A percentile compares a stretch with the other conserved stretches of the same genome.
These are phyloP conservation scores for Parnassius apollo DNA, from an alignment of 2,888 invertebrate species.

Conservation along the genomic window DNA sequence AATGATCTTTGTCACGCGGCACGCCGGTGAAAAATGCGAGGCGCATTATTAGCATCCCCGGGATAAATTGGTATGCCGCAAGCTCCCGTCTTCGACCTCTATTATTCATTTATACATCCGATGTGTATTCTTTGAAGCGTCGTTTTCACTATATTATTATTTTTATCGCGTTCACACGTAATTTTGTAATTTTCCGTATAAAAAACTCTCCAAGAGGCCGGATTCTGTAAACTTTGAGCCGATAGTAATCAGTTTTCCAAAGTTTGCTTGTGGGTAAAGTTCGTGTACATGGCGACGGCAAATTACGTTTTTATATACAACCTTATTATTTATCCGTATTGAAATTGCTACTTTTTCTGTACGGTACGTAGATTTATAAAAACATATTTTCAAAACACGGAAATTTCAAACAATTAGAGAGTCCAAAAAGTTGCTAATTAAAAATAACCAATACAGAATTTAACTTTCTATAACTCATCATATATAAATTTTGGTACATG, in stretches of 20 bases:
- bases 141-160: slow-evolving; percentile 39
- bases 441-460: slow-evolving; percentile 24
- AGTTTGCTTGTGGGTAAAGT: neutral
- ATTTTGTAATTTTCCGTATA: slow-evolving; percentile 34
- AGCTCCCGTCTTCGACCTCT: slow-evolving; percentile 63
- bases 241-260: slow-evolving; percentile 3
- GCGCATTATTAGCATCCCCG: slow-evolving; percentile 69
- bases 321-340: too few relatives aligned
- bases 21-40: slow-evolving; percentile 69
- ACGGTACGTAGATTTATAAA: too few relatives aligned
- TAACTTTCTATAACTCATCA: slow-evolving; percentile 5
- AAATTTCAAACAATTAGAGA: slow-evolving; percentile 9
- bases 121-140: slow-evolving; percentile 53
- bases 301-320: too few relatives aligned
- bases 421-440: slow-evolving; percentile 21
- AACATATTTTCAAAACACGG: too few relatives aligned
- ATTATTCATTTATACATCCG: slow-evolving; percentile 78
- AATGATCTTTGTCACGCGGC: slow-evolving; percentile 54
- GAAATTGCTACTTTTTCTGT: too few relatives aligned
- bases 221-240: neutral
- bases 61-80: slow-evolving; percentile 73
- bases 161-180: slow-evolving; percentile 44
- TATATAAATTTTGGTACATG: slow-evolving; percentile 8
- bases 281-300: neutral
- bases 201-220: slow-evolving; percentile 2